Conservation (phyloP, 2,113 vertebrate species). For the Drymodes brunneopygia region DNA sequence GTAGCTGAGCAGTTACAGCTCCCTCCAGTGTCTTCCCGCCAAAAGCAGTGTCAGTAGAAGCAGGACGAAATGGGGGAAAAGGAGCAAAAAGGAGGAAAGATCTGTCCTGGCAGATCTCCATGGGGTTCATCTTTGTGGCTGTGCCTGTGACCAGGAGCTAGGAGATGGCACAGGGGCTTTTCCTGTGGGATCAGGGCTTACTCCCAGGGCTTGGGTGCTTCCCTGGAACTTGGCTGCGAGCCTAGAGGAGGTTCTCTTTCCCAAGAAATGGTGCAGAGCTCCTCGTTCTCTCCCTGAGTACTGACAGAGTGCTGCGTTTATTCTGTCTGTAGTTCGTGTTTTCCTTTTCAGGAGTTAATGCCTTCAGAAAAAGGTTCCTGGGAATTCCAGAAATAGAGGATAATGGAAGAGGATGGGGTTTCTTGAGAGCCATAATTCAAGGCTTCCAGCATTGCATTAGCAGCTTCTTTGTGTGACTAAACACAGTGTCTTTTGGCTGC, state of each 20-base stretch:
- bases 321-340: background rate
- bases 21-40: background rate
- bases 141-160: rapidly evolving
- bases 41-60: rapidly evolving
- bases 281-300: rapidly evolving
- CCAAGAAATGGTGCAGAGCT: background rate
- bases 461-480: background rate
- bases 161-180: background rate
- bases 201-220: background rate
- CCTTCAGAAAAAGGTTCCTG: background rate
- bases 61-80: rapidly evolving
- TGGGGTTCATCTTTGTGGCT: background rate
- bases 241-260: background rate
- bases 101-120: rapidly evolving
- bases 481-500: background rate
- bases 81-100: background rate
- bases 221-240: background rate
- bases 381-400: background rate
- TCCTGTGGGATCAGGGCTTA: background rate
- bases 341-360: background rate
- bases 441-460: background rate
- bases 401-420: background rate
- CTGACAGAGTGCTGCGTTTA: rapidly evolving
- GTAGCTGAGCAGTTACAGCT: background rate
- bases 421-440: background rate